Conservation (phyloP, 2,113 vertebrate species). For the Hydropotes inermis region DNA sequence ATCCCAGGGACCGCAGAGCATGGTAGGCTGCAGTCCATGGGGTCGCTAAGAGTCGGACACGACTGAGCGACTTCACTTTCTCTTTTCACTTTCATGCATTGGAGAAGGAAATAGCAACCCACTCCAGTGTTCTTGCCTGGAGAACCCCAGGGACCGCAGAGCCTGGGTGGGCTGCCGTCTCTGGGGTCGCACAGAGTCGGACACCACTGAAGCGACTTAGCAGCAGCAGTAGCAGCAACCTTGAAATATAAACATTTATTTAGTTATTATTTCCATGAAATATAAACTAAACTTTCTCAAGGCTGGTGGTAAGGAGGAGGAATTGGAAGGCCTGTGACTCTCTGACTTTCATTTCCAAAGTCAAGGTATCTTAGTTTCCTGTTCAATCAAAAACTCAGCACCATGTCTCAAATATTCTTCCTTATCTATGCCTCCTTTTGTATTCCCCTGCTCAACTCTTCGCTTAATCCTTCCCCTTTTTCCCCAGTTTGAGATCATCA, state of each 20-base stretch:
- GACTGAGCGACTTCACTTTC: too few relatives aligned
- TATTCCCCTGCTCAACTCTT: neutral
- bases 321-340: neutral
- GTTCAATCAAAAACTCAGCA: neutral
- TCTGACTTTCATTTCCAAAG: neutral
- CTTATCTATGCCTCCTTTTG: neutral
- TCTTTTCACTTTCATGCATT: too few relatives aligned
- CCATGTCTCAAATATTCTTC: neutral
- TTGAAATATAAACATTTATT: neutral
- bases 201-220: too few relatives aligned
- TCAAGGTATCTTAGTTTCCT: neutral
- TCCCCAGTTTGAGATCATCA: neutral
- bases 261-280: neutral
- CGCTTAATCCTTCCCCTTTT: neutral
- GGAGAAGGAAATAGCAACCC: too few relatives aligned
- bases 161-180: too few relatives aligned
- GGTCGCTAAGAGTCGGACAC: too few relatives aligned
- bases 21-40: too few relatives aligned
- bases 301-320: neutral
- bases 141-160: too few relatives aligned
- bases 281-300: neutral
- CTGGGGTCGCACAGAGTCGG: too few relatives aligned
- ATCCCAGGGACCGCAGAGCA: too few relatives aligned
- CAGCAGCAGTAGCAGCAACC: too few relatives aligned
- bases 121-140: too few relatives aligned